These are phyloP conservation scores for Proales similis DNA, from an alignment of 1,140 invertebrate genomes.

Conservation along the genomic window DNA sequence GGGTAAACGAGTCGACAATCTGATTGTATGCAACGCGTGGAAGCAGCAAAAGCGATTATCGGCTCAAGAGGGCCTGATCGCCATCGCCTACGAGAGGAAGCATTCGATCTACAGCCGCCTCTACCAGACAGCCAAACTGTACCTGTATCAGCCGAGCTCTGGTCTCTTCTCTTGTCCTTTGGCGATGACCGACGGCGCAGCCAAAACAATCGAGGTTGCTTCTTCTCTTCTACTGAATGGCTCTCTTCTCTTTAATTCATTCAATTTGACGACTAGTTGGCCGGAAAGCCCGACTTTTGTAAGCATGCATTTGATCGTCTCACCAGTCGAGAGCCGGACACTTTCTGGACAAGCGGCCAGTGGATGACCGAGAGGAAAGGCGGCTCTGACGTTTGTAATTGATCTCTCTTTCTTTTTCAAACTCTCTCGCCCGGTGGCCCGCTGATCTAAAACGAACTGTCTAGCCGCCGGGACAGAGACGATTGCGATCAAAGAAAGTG, in stretches of 20 bases:
- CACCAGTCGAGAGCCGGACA: conserved; percentile 52
- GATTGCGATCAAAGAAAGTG: conserved; percentile 50
- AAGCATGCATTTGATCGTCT: conserved; percentile 51
- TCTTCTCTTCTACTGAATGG: not conserved
- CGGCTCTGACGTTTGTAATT: conserved; percentile 62
- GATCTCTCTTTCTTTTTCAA: too few species aligned
- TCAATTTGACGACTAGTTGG: not conserved
- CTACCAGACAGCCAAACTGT: conserved; percentile 59
- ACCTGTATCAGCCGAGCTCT: conserved; percentile 56
- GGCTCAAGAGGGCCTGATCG: conserved; percentile 59
- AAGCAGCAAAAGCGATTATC: conserved; percentile 57
- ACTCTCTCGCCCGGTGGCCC: too few species aligned
- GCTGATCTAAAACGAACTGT: conserved; percentile 43
- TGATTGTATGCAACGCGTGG: conserved; percentile 58
- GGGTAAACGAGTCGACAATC: conserved; percentile 57
- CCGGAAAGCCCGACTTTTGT: conserved; percentile 37
- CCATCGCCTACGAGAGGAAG: conserved; percentile 57
- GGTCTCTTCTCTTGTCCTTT: conserved; percentile 60
- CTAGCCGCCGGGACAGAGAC: conserved; percentile 59
- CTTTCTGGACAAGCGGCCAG: conserved; percentile 62
- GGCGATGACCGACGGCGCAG: conserved; percentile 63
- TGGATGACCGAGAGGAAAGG: conserved; percentile 62
- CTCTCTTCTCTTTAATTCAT: not conserved
- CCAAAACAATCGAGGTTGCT: conserved; percentile 19
- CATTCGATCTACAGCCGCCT: conserved; percentile 54